Conservation (phyloP, 1,140 invertebrate genomes). For the Macrocentrus cingulum region DNA sequence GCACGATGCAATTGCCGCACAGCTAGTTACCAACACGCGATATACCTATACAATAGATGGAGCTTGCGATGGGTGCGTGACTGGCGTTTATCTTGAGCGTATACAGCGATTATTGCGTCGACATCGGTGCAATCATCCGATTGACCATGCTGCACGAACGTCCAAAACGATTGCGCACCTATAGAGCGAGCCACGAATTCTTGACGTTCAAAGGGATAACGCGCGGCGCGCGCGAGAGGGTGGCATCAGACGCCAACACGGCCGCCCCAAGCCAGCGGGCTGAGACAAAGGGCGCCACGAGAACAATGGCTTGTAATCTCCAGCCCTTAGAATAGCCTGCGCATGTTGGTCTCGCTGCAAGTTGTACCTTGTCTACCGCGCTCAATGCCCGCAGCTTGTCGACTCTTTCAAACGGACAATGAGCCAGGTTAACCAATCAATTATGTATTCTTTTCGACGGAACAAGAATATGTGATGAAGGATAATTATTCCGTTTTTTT, state of each 20-base stretch:
- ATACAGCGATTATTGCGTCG: too few species aligned
- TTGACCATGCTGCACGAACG: slow-evolving; percentile 33
- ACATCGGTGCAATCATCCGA: too few species aligned
- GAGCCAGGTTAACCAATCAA: not conserved
- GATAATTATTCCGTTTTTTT: too few species aligned
- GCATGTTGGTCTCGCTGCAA: slow-evolving; percentile 21
- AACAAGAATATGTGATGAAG: not conserved
- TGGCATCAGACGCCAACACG: slow-evolving; percentile 28
- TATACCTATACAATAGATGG: too few species aligned
- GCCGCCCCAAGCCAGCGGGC: slow-evolving; percentile 35
- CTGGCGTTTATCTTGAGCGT: too few species aligned
- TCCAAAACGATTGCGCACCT: slow-evolving; percentile 16
- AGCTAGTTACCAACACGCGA: too few species aligned
- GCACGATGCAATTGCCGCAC: too few species aligned
- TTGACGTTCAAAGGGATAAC: slow-evolving; percentile 10
- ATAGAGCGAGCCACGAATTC: slow-evolving; percentile 16
- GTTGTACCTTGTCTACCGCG: slow-evolving; percentile 6
- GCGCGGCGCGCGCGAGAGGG: slow-evolving; percentile 4
- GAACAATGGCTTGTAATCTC: slow-evolving; percentile 59
- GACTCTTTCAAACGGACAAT: slow-evolving; percentile 4
- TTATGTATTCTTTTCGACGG: not conserved
- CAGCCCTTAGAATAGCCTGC: slow-evolving; percentile 48
- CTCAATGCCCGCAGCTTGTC: not conserved
- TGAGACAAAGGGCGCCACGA: slow-evolving; percentile 52
- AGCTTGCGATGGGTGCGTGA: too few species aligned